A percentile compares a stretch with the other conserved stretches of the same genome.
These are phyloP conservation scores for Oikopleura vanhoeffeni DNA, from an alignment of 23 tunicate genomes.

Conservation along the genomic window DNA sequence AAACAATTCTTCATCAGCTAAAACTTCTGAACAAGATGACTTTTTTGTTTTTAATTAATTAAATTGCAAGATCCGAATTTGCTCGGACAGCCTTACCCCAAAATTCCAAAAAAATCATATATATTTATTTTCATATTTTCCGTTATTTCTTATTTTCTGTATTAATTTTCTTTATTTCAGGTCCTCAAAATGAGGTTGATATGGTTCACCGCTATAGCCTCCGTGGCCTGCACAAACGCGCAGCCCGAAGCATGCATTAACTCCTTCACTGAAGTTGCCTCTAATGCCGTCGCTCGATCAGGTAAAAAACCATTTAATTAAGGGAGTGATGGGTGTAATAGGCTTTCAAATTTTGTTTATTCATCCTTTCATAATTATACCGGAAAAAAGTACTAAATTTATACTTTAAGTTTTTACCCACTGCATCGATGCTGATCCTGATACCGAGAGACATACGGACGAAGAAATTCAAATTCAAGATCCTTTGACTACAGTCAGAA, in stretches of 20 bases:
- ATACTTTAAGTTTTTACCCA: background rate
- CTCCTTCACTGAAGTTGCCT: slow-evolving; percentile 3
- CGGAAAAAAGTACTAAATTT: no score
- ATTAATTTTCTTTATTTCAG: background rate
- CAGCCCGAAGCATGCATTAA: background rate
- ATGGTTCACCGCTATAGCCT: background rate
- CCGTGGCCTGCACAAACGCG: background rate
- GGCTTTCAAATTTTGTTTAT: no score
- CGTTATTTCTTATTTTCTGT: no score
- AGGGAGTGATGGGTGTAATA: no score
- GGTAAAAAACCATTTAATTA: background rate
- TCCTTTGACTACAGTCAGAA: background rate
- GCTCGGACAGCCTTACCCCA: no score
- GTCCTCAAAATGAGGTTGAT: background rate
- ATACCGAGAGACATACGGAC: background rate
- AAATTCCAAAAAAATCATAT: no score
- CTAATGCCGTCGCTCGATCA: slow-evolving; percentile 6
- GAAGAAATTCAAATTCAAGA: background rate
- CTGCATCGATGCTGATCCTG: background rate
- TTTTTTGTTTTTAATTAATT: no score
- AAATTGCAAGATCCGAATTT: no score
- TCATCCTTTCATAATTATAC: no score
- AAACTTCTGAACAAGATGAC: no score
- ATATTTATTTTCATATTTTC: no score
- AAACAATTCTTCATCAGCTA: no score